Conservation (phyloP, 2,113 vertebrate species). For the Plectropomus leopardus region DNA sequence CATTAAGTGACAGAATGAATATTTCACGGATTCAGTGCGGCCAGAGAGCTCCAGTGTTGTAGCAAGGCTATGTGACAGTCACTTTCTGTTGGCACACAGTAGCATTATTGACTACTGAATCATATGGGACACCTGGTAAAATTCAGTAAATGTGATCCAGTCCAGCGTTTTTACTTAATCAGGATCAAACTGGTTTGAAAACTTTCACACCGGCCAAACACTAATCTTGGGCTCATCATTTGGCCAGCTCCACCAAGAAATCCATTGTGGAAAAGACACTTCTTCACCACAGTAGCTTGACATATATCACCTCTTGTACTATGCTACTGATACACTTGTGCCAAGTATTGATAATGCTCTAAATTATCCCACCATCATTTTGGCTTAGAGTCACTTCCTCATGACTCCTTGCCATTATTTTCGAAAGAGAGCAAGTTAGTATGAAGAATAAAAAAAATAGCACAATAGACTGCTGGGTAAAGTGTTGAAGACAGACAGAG, state of each 20-base stretch:
- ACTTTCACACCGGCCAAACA: too few species aligned
- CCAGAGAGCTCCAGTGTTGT: too few species aligned
- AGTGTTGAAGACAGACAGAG: neutral
- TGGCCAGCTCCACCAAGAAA: neutral
- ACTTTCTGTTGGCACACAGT: too few species aligned
- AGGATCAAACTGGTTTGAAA: too few species aligned
- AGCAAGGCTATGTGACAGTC: too few species aligned
- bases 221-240: neutral
- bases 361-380: conserved; percentile 3
- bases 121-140: too few species aligned
- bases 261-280: neutral
- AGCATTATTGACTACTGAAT: too few species aligned
- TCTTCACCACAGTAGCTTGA: neutral
- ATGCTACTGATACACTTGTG: neutral
- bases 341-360: neutral
- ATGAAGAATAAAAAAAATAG: neutral
- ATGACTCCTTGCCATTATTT: neutral
- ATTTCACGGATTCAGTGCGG: too few species aligned
- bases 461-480: neutral
- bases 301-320: conserved; percentile 1
- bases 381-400: neutral
- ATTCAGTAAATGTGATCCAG: too few species aligned
- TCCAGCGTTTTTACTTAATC: too few species aligned
- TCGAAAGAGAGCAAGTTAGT: neutral
- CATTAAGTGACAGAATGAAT: too few species aligned